Evolutionary conservation across 2,797 vertebrate genomes (phyloP).

Genomic region (Platalea minor): DNA sequence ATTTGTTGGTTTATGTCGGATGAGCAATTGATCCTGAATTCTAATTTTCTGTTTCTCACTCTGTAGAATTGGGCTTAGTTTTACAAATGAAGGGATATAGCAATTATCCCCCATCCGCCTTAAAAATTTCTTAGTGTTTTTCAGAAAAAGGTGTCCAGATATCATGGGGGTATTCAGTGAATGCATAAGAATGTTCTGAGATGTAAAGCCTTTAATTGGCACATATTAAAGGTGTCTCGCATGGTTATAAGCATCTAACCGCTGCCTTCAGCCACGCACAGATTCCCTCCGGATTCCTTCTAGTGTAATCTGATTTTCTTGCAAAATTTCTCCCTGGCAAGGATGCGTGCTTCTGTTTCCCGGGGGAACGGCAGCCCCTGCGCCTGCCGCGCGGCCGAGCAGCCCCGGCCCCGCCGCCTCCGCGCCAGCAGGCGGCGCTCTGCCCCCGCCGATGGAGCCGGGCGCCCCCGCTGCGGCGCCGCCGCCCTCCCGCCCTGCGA

Average conservation of each 20-base stretch:
- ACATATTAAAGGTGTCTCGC: not conserved
- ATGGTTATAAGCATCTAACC: not conserved
- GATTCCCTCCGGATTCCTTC: not conserved
- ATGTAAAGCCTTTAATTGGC: not conserved
- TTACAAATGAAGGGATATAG: not conserved
- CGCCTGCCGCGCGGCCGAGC: accelerated
- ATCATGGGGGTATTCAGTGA: accelerated
- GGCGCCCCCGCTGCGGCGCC: too few relatives aligned
- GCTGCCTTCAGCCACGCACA: not conserved
- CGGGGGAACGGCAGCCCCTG: too few relatives aligned
- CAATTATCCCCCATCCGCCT: not conserved
- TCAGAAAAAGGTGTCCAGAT: not conserved
- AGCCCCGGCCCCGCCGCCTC: not conserved
- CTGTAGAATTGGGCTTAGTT: not conserved
- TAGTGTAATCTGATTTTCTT: not conserved
- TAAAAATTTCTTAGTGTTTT: not conserved
- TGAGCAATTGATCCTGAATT: not conserved
- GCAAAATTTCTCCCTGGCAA: not conserved
- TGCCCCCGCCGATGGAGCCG: not conserved
- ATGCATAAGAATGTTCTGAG: not conserved
- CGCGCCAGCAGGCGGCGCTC: not conserved
- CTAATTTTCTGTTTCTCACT: not conserved
- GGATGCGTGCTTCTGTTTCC: not conserved
- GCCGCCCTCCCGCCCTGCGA: not conserved
- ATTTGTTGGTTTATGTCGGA: not conserved